These are phyloP conservation scores for Mylabris sibirica DNA, from an alignment of 2,888 invertebrate genomes.

Conservation along the genomic window DNA sequence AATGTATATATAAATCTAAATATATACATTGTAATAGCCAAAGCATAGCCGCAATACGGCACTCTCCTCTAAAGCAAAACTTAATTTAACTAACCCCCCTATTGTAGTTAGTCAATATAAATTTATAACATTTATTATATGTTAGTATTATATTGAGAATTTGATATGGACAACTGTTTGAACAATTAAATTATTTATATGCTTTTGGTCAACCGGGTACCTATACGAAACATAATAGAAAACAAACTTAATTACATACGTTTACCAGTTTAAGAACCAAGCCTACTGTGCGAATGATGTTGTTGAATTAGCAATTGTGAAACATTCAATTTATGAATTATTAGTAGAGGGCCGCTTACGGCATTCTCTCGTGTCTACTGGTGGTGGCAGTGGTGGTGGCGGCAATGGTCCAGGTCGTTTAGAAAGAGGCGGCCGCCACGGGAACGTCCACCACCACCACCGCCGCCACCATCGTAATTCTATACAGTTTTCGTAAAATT, in stretches of 20 bases:
- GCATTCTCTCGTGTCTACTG: slow-evolving; percentile 31
- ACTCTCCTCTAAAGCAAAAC: slow-evolving; percentile 54
- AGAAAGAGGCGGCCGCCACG: neutral
- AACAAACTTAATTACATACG: slow-evolving; percentile 62
- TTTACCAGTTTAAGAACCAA: slow-evolving; percentile 59
- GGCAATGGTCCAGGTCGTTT: neutral
- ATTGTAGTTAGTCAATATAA: slow-evolving; percentile 3
- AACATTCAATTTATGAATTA: slow-evolving; percentile 63
- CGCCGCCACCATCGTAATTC: neutral
- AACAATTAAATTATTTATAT: slow-evolving; percentile 61
- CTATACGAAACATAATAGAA: slow-evolving; percentile 62
- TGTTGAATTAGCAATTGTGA: slow-evolving; percentile 62
- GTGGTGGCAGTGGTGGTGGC: neutral
- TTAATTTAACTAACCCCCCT: slow-evolving; percentile 58
- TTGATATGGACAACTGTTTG: slow-evolving; percentile 46
- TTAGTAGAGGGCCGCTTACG: slow-evolving; percentile 52
- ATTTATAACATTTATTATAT: neutral
- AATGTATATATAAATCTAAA: neutral
- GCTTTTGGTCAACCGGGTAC: slow-evolving; percentile 55
- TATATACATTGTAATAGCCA: slow-evolving; percentile 48
- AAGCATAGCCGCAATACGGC: slow-evolving; percentile 49
- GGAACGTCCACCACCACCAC: neutral
- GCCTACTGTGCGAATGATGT: slow-evolving; percentile 58
- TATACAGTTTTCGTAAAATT: slow-evolving; percentile 53
- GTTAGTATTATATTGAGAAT: neutral